phyloP scores from a whole-genome alignment of 2,888 invertebrate genomes.

The Caenorhabditis sp. region DNA sequence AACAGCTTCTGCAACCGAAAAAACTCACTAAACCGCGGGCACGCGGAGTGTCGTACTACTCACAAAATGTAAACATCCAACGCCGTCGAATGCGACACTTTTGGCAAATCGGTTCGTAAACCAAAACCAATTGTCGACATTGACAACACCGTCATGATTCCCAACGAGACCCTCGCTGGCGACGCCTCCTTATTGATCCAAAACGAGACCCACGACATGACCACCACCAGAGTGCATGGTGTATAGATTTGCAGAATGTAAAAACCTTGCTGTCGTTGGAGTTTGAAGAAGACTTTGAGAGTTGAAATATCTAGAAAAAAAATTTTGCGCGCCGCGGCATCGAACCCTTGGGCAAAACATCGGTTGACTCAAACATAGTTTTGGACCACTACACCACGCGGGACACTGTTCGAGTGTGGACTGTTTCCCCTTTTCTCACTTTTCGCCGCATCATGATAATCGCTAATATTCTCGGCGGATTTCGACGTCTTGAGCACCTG shows the following conservation, averaged over 20 bases:
- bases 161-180: slow-evolving; percentile 82
- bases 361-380: too few species aligned
- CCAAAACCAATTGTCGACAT: slow-evolving; percentile 82
- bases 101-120: slow-evolving; percentile 83
- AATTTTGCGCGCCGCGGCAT: too few species aligned
- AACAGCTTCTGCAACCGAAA: slow-evolving; percentile 50
- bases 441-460: slow-evolving; percentile 44
- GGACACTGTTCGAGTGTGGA: too few species aligned
- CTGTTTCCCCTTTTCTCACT: too few species aligned
- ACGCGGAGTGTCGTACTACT: slow-evolving; percentile 4
- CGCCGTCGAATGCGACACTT: slow-evolving; percentile 86
- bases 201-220: slow-evolving; percentile 79
- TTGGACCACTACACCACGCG: too few species aligned
- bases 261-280: slow-evolving; percentile 81
- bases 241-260: slow-evolving; percentile 75
- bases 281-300: slow-evolving; percentile 80
- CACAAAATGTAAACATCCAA: slow-evolving; percentile 83
- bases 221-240: slow-evolving; percentile 73
- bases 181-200: slow-evolving; percentile 78
- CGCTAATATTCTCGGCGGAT: slow-evolving; percentile 60
- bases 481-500: slow-evolving; percentile 75
- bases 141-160: slow-evolving; percentile 84
- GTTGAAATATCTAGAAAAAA: slow-evolving; percentile 65
- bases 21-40: slow-evolving; percentile 1
- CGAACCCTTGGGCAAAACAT: too few species aligned